Conservation (phyloP, 2,888 invertebrate genomes). For the Thysanoteuthis rhombus region DNA sequence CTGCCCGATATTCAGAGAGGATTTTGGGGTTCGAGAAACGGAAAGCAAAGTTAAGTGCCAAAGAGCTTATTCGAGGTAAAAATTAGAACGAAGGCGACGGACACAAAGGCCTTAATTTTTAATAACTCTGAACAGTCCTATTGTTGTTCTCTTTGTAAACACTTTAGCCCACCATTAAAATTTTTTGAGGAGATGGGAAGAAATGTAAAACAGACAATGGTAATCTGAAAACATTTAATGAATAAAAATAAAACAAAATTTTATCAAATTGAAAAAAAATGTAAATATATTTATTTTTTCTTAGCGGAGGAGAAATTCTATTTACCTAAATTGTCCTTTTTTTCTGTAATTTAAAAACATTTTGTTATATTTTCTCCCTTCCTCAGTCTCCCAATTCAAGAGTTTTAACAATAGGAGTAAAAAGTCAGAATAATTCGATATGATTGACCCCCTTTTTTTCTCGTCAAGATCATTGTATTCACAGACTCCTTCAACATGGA, state of each 20-base stretch:
- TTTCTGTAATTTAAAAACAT: neutral
- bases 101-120: neutral
- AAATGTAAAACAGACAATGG: neutral
- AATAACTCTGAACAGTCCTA: neutral
- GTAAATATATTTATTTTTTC: too few relatives aligned
- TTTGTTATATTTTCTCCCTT: neutral
- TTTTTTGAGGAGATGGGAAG: neutral
- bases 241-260: neutral
- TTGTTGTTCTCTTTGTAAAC: neutral
- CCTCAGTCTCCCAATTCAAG: neutral
- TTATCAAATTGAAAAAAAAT: neutral
- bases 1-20: too few relatives aligned
- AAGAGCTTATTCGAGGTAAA: too few relatives aligned
- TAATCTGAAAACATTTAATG: neutral
- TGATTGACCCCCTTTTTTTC: too few relatives aligned
- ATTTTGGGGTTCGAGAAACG: too few relatives aligned
- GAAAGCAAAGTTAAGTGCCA: too few relatives aligned
- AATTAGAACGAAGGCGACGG: too few relatives aligned
- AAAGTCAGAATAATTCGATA: too few relatives aligned
- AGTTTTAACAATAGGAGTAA: too few relatives aligned
- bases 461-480: neutral
- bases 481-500: too few relatives aligned
- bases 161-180: neutral
- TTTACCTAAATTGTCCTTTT: neutral
- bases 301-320: neutral